Evolutionary conservation across 2,888 invertebrate genomes (phyloP), one percentile per base, ranked within the genome.

Genomic region (Platerodrilus igneus): DNA sequence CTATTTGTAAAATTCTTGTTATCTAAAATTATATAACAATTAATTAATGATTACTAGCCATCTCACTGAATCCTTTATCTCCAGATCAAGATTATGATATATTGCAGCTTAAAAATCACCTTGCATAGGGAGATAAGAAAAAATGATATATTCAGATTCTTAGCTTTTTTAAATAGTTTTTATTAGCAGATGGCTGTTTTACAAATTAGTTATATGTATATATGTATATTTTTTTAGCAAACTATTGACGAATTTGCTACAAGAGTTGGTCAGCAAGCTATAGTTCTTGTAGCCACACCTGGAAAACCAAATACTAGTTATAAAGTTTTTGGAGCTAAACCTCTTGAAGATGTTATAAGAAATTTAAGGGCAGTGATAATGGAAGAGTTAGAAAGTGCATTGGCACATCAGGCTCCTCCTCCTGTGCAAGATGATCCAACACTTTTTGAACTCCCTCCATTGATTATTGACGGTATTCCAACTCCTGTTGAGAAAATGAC

Each of bases 401-500:
- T 96, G 47, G 91, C 92, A 5, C 92, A 93, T 60, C 94, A 95
- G 69, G 86, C 88, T 42, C 91, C 94, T 57, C 86, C 86, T 9
- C 83, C 85, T 3, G 77, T 80, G 26, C 83, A 81, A 61, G 94
- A 95, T 61, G 94, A 92, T 73, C 90, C 94, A 3, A 85, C 89
- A 50, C 76, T 95, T 39, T 94, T 95, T 70, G 95, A 95, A 74
- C 73, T 96, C 67, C 96, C 96, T 47, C 93, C 94, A 27, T 77
- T 96, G 51, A 92, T 94, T 59, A 92, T 96, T 60, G 95, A 96
- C 71, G 95, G 95, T 48, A 96, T 95, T 66, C 95, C 95, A 48
- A 96, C 95, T 44, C 94, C 95, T 9, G 94, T 96, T 1, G 95
- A 96, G 73, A 96, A 96, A 77, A 96, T 96, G 96, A 96, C 95